Evolutionary conservation across 2,797 vertebrate species (phyloP), one percentile per base, ranked within the genome.

Genomic region (Harpagifer antarcticus): DNA sequence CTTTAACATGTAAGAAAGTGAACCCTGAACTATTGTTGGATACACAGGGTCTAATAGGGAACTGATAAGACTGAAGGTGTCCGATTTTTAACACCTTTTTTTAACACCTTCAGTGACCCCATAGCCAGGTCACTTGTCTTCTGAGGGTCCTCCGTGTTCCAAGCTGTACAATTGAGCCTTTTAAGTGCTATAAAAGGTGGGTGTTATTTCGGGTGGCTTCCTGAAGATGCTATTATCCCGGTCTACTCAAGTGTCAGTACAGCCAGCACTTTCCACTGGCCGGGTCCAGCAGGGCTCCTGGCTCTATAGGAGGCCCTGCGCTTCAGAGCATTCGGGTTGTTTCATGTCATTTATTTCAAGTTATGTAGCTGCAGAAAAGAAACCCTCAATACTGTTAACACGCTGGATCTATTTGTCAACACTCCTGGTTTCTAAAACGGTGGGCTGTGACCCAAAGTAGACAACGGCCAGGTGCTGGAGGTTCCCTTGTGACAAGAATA

Each of bases 181-280:
- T 84, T 88, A 82, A 88, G 72, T 63, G 72, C 74, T 82, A 56
- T 60, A 74, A 85, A 87, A 52, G 47, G 76, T 79, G 74, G 81
- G 78, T 88, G 82, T 90, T 92, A 92, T 94, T 93, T 94, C 91
- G 91, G 90, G 68, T 16, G 69, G 76, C 85, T 88, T 91, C 83
- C 81, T 84, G 78, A 88, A 85, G 87, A 88, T 78, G 40, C 78
- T 74, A 72, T 87, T 82, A 77, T 84, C 86, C 78, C 72, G 77
- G 77, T 33, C 84, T 87, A 74, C 93, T 94, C 93, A 84, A 66
- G 86, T 94, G 91, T 91, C 92, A 92, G 91, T 88, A 81, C 88
- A 86, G 86, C 86, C 83, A 93, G 91, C 84, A 91, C 65, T 93
- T 94, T 95, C 91, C 87, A 91, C 74, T 91, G 83, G 77, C 86